phyloP scores from a whole-genome alignment of 2,888 invertebrate genomes.

The Drosophila macrothrix region DNA sequence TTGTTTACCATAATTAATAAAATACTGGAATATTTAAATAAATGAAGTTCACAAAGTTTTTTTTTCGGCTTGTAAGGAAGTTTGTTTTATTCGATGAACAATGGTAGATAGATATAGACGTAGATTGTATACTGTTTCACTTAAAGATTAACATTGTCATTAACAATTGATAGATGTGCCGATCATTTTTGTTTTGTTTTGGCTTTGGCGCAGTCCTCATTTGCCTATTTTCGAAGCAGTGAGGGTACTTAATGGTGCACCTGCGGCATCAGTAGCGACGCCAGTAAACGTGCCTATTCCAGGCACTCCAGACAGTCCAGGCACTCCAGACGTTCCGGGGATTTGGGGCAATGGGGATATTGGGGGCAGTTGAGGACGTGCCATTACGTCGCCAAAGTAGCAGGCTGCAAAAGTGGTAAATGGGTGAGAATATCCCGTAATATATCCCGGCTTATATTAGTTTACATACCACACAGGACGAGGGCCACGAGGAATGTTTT shows the following conservation, averaged over 20 bases:
- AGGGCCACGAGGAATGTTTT: conserved; percentile 54
- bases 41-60: neutral
- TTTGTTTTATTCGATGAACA: neutral
- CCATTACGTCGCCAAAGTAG: conserved; percentile 36
- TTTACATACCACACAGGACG: conserved; percentile 62
- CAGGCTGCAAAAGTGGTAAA: conserved; percentile 37
- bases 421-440: too few species aligned
- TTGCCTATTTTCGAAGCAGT: neutral
- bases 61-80: neutral
- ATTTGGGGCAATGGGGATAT: neutral
- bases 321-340: too few species aligned
- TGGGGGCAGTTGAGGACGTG: conserved; percentile 25
- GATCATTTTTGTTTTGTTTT: neutral
- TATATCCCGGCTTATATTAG: neutral
- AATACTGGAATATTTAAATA: neutral
- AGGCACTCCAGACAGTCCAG: neutral
- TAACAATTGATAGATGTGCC: neutral
- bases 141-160: neutral
- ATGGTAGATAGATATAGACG: too few species aligned
- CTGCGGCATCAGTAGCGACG: neutral
- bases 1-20: neutral
- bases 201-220: neutral
- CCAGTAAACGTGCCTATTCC: neutral
- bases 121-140: neutral
- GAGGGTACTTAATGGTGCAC: neutral